phyloP scores from a whole-genome alignment of 2,797 vertebrate species.

The Amphiprion clarkii region DNA sequence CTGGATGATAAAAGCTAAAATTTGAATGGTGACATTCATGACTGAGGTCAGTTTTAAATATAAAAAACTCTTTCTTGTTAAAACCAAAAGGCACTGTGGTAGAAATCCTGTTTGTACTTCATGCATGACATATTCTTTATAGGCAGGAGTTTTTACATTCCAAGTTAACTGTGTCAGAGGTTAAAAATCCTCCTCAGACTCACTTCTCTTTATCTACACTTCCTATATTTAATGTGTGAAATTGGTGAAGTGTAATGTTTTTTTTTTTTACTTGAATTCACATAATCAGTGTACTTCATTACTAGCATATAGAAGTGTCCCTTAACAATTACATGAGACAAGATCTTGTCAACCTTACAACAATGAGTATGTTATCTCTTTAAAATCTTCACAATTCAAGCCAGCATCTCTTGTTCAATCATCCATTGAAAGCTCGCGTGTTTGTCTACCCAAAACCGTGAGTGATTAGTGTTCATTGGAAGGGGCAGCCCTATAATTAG shows the following conservation, averaged over 20 bases:
- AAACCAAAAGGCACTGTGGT: too few species aligned
- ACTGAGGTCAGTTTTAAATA: slow-evolving; percentile 1
- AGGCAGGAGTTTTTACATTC: not conserved
- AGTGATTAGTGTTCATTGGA: slow-evolving; percentile 83
- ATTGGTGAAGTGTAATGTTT: not conserved
- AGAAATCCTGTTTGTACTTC: not conserved
- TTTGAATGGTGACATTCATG: not conserved
- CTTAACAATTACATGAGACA: not conserved
- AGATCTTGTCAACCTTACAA: not conserved
- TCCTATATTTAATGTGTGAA: not conserved
- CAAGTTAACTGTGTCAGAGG: not conserved
- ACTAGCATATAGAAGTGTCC: not conserved
- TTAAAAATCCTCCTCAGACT: not conserved
- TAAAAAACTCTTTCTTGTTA: not conserved
- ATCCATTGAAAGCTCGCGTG: slow-evolving; percentile 47
- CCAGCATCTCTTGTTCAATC: slow-evolving; percentile 40
- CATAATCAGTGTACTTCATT: not conserved
- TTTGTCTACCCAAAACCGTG: slow-evolving; percentile 72
- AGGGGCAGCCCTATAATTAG: slow-evolving; percentile 87
- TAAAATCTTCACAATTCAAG: slow-evolving; percentile 29
- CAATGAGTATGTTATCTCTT: slow-evolving; percentile 15
- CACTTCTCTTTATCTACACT: not conserved
- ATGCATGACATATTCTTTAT: not conserved
- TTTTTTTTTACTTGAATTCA: slow-evolving; percentile 1
- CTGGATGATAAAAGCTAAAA: slow-evolving; percentile 1